phyloP scores from a whole-genome alignment of 2,888 invertebrate species.

The Lasioglossum vierecki region DNA sequence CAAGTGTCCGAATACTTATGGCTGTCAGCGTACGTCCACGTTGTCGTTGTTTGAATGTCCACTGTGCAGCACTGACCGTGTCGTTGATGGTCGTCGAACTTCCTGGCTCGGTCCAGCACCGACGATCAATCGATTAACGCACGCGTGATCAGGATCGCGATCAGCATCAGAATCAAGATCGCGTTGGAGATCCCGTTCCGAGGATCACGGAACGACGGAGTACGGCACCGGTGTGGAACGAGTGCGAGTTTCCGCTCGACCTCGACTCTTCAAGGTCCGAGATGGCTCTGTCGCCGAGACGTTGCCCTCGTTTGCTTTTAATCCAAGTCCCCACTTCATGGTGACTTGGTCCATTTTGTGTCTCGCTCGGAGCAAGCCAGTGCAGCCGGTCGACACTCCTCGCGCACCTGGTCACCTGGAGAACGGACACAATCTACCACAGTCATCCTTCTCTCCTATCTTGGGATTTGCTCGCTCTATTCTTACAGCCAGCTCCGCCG shows the following conservation, averaged over 20 bases:
- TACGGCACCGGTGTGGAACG: slow-evolving; percentile 44
- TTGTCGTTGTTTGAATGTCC: background rate
- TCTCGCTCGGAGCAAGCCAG: slow-evolving; percentile 71
- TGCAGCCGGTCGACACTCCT: slow-evolving; percentile 36
- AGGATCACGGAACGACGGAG: slow-evolving; percentile 15
- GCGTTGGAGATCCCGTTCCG: slow-evolving; percentile 30
- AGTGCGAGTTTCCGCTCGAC: slow-evolving; percentile 60
- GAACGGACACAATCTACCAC: slow-evolving; percentile 57
- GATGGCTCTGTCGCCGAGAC: slow-evolving; percentile 83
- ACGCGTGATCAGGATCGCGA: slow-evolving; percentile 4
- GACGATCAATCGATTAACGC: slow-evolving; percentile 46
- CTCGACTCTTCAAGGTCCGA: slow-evolving; percentile 82
- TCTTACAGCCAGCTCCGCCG: slow-evolving; percentile 52
- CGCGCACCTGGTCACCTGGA: slow-evolving; percentile 59
- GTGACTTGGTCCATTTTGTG: slow-evolving; percentile 82
- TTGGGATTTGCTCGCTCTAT: slow-evolving; percentile 51
- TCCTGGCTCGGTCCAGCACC: slow-evolving; percentile 29
- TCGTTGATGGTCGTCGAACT: slow-evolving; percentile 38
- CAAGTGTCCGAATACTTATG: background rate
- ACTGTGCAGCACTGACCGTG: slow-evolving; percentile 64
- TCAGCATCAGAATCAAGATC: slow-evolving; percentile 11
- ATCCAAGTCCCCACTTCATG: slow-evolving; percentile 83
- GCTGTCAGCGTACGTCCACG: background rate
- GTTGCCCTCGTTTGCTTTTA: slow-evolving; percentile 84
- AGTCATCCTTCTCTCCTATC: slow-evolving; percentile 33